Percentiles rank a stretch among this genome's conserved stretches.
Evolutionary conservation across 1,140 invertebrate genomes (phyloP).

Genomic region (Hyphantria cunea): DNA sequence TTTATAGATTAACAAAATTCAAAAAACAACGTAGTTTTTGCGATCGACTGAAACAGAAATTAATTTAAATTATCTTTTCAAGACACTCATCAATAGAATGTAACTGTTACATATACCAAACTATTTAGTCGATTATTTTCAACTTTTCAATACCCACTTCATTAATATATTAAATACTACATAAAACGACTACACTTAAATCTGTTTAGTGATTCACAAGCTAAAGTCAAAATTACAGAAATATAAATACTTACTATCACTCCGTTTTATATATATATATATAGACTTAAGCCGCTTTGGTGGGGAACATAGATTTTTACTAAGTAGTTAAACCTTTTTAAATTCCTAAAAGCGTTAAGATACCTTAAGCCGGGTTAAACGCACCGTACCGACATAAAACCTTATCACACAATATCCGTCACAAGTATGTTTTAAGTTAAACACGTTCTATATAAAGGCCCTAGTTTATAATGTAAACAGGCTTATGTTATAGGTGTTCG

Average conservation of each 20-base stretch:
- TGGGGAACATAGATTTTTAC: too few relatives aligned
- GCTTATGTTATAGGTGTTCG: conserved; percentile 47
- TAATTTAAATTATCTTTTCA: too few relatives aligned
- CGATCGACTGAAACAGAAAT: too few relatives aligned
- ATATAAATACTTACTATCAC: neutral
- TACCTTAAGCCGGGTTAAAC: neutral
- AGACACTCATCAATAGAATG: too few relatives aligned
- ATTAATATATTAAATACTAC: too few relatives aligned
- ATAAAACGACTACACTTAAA: too few relatives aligned
- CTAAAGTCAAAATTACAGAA: neutral
- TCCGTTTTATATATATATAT: neutral
- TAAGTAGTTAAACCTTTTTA: neutral
- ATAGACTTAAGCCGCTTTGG: neutral
- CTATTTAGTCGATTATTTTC: too few relatives aligned
- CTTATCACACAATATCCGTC: conserved; percentile 5
- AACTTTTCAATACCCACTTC: too few relatives aligned
- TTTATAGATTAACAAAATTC: too few relatives aligned
- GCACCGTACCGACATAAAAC: neutral
- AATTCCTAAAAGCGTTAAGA: neutral
- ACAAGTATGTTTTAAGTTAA: conserved; percentile 18
- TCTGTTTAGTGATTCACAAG: neutral
- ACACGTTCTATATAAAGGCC: conserved; percentile 15
- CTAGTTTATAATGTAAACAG: conserved; percentile 43
- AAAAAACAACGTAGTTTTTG: too few relatives aligned
- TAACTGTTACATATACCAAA: too few relatives aligned